Evolutionary conservation across 1,140 invertebrate genomes (phyloP), one percentile per base, ranked within the genome.

Genomic region (silkworm (Bombyx mori)): DNA sequence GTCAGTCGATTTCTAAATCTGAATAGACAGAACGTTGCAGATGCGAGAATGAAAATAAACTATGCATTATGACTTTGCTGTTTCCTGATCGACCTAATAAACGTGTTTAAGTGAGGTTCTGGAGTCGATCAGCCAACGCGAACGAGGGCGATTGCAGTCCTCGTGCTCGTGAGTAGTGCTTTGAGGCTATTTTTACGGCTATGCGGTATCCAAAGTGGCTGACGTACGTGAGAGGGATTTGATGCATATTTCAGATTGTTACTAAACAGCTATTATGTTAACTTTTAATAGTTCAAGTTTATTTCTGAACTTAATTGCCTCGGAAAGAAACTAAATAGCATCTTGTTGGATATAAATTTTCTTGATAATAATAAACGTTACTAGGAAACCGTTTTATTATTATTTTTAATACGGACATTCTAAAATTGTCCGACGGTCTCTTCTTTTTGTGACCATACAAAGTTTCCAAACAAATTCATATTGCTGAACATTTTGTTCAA

Each of bases 31-130:
- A 51, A 59, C 61, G 65, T 66, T 63, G 47, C 52, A 62, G 50
- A 54, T 62, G 52, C 67, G 57, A 48, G 61, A 71, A 71, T 73
- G 53, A 75, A 80, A 80, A 82, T 84, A 83, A 79, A 77, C 77
- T 64, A 18, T 52, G 52, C 49, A 59, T 62, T 68, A 69, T 68
- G 73, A 65, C 66, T 69, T 77, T 46, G 77, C 74, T 66, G 77
- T 82, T 82, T 82, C 80, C 74, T 77, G 77, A 77, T 79, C 69
- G 77, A 79, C 76, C 75, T 68, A 77, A 79, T 78, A 81, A 81
- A 79, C 72, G 72, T 65, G 61, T 61, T 56, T 67, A 73, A 75
- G 70, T 73, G 75, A 61, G 70, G 74, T 75, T 62, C 79, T 84
- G 81, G 71, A 75, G 66, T 78, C 65, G 66, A 80, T 84, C 79